These are phyloP conservation scores for Eilema sororculum DNA, from an alignment of 2,888 invertebrate species.

Conservation along the genomic window DNA sequence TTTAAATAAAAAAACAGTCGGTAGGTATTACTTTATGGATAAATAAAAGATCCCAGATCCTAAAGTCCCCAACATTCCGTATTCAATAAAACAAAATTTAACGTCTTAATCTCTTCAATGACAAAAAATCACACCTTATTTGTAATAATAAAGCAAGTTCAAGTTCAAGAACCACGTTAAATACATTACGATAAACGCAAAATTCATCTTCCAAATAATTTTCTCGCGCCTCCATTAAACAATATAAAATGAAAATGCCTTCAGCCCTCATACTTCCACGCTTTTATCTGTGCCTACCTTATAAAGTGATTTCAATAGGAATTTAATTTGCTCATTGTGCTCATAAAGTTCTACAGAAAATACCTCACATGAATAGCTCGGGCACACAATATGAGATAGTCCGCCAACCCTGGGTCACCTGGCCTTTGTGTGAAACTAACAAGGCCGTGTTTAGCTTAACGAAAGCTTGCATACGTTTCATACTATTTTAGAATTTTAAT, in stretches of 20 bases:
- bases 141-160: neutral
- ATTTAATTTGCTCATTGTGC: conserved; percentile 36
- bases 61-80: neutral
- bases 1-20: too few species aligned
- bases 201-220: neutral
- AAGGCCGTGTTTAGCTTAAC: conserved; percentile 26
- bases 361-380: conserved; percentile 39
- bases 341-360: conserved; percentile 39
- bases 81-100: neutral
- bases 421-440: conserved; percentile 33
- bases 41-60: too few species aligned
- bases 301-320: conserved; percentile 23
- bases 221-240: neutral
- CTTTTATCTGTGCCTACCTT: conserved; percentile 20
- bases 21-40: too few species aligned
- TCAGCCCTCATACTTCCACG: conserved; percentile 5
- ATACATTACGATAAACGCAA: conserved; percentile 1
- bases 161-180: neutral
- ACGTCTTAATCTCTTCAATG: neutral
- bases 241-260: conserved; percentile 12
- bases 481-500: conserved; percentile 6
- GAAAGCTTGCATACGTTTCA: neutral
- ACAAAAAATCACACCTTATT: neutral
- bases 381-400: conserved; percentile 28
- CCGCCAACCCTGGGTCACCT: conserved; percentile 32